A percentile compares a stretch with the other conserved stretches of the same genome.
Conservation (phyloP, 2,888 invertebrate genomes). For the Macropis europaea region DNA sequence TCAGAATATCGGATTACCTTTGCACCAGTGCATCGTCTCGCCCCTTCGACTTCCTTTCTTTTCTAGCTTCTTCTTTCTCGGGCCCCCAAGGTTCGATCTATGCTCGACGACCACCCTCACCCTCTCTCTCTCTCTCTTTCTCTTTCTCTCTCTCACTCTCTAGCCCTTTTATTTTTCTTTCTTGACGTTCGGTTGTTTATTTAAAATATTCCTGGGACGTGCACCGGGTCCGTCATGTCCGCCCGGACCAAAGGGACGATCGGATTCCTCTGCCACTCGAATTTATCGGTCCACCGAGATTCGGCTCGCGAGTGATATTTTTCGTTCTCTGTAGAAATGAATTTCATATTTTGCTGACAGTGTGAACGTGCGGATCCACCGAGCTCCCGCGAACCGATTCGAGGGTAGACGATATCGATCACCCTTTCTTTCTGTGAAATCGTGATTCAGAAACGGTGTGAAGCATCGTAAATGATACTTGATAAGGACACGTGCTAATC, state of each 20-base stretch:
- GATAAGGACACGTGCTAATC: constrained; percentile 9
- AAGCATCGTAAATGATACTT: not conserved
- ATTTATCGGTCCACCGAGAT: too few species aligned
- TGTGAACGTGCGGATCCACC: not conserved
- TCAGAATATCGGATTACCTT: constrained; percentile 71
- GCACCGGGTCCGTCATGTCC: not conserved
- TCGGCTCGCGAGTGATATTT: not conserved
- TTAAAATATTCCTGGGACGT: constrained; percentile 7
- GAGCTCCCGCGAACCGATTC: not conserved
- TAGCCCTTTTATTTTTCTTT: not conserved
- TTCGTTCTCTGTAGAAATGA: not conserved
- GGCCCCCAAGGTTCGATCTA: constrained; percentile 49
- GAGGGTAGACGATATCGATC: not conserved
- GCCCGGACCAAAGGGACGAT: constrained; percentile 17
- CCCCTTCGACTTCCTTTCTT: constrained; percentile 61
- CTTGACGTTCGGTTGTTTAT: constrained; percentile 2
- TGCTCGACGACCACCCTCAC: constrained; percentile 16
- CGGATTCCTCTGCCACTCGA: too few species aligned
- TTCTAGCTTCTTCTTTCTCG: constrained; percentile 51
- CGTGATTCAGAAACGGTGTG: not conserved
- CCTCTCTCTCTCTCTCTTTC: not conserved
- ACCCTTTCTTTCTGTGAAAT: not conserved
- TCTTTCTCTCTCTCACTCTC: not conserved
- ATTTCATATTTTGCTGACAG: not conserved
- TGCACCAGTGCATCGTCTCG: constrained; percentile 58